A percentile compares a stretch with the other conserved stretches of the same genome.
phyloP scores from a whole-genome alignment of 2,888 invertebrate genomes.

The Drosophila lutescens region DNA sequence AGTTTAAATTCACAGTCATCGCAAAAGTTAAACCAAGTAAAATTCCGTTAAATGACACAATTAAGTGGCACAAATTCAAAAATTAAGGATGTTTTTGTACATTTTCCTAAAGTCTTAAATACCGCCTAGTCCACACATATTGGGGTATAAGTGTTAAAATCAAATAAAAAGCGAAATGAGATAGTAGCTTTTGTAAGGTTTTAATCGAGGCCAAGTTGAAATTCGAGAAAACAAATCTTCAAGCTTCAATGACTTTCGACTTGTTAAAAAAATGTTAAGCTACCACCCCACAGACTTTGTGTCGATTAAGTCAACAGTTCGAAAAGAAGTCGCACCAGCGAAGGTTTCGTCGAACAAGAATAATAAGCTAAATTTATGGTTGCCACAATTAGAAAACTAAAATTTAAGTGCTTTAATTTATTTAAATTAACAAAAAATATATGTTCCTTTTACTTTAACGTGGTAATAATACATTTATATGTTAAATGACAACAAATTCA shows the following conservation, averaged over 20 bases:
- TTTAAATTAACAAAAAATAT: not conserved
- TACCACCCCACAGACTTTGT: not conserved
- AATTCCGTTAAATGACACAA: no score
- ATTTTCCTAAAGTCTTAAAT: not conserved
- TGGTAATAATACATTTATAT: not conserved
- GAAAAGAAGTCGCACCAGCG: not conserved
- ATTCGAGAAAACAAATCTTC: constrained; percentile 28
- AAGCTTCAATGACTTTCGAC: constrained; percentile 38
- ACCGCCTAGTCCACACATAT: not conserved
- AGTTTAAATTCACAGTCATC: not conserved
- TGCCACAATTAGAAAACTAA: no score
- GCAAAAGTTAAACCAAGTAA: not conserved
- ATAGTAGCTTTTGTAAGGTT: constrained; percentile 36
- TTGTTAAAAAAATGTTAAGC: not conserved
- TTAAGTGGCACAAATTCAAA: not conserved
- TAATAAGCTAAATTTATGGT: no score
- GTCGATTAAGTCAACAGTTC: not conserved
- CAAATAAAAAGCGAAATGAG: constrained; percentile 20
- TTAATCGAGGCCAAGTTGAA: constrained; percentile 21
- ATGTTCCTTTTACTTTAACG: not conserved
- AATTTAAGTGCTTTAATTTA: not conserved
- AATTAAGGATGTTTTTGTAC: no score
- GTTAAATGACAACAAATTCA: not conserved
- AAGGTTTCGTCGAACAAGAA: not conserved
- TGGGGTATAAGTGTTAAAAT: constrained; percentile 15